Evolutionary conservation across 2,888 invertebrate genomes (phyloP).

Genomic region (Aphodius sticticus): DNA sequence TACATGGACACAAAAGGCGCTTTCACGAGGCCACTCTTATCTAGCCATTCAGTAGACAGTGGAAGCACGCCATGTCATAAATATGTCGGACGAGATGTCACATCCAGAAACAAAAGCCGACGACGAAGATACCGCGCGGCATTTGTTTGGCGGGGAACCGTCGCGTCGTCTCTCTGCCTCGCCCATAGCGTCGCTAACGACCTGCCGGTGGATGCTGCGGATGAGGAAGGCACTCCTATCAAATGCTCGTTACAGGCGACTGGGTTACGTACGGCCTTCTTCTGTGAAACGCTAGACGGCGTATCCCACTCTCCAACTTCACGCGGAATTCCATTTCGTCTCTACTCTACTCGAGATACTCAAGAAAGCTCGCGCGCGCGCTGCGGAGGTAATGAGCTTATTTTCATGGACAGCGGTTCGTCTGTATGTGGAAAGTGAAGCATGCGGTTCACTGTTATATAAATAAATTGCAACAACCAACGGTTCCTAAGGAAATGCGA

Average conservation of each 20-base stretch:
- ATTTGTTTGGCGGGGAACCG: slow-evolving; percentile 13
- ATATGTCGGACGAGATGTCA: slow-evolving; percentile 24
- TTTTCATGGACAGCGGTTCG: neutral
- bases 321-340: slow-evolving; percentile 19
- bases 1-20: slow-evolving; percentile 20
- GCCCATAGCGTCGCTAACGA: slow-evolving; percentile 9
- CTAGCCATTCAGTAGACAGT: slow-evolving; percentile 24
- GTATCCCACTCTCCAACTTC: neutral
- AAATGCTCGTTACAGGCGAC: slow-evolving; percentile 22
- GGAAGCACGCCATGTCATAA: slow-evolving; percentile 26
- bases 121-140: slow-evolving; percentile 19
- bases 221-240: slow-evolving; percentile 19
- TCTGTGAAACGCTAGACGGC: slow-evolving; percentile 16
- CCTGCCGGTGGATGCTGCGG: neutral
- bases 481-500: neutral
- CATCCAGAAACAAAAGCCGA: slow-evolving; percentile 22
- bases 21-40: slow-evolving; percentile 23
- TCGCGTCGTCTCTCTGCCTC: slow-evolving; percentile 5
- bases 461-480: neutral
- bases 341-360: neutral
- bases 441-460: neutral
- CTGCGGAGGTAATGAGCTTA: neutral
- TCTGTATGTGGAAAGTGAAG: neutral
- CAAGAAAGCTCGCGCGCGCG: neutral
- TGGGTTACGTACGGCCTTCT: slow-evolving; percentile 19